Evolutionary conservation across 2,113 vertebrate species (phyloP).

Genomic region (Colius striatus): DNA sequence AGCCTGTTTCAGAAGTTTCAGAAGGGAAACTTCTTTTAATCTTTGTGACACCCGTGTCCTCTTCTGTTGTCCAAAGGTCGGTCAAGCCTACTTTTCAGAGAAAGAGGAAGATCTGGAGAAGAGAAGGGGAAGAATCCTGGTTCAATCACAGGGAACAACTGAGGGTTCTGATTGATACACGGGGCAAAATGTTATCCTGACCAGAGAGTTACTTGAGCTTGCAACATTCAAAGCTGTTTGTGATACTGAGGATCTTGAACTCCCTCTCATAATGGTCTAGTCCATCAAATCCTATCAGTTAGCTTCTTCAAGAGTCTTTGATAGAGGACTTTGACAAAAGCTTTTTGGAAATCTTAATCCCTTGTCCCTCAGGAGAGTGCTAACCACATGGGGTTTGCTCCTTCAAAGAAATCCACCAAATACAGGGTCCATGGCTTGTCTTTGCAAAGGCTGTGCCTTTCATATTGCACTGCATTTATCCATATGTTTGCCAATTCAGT

Average conservation of each 20-base stretch:
- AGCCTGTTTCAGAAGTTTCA: too few species aligned
- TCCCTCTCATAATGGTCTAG: background rate
- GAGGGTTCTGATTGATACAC: background rate
- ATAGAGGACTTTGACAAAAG: background rate
- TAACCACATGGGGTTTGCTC: background rate
- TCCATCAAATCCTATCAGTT: background rate
- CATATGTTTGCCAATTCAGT: background rate
- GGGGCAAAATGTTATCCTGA: background rate
- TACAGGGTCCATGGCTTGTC: background rate
- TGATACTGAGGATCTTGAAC: background rate
- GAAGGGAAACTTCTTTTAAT: background rate
- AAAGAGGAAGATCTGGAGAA: background rate
- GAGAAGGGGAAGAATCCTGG: background rate
- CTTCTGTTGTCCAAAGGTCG: background rate
- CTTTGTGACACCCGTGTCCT: background rate
- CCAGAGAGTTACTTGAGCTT: background rate
- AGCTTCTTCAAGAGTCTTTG: background rate
- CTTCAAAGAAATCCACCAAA: background rate
- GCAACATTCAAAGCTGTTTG: background rate
- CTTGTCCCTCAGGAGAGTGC: background rate
- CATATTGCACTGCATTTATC: background rate
- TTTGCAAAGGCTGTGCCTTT: background rate
- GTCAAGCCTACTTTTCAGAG: accelerated
- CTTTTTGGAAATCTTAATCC: background rate
- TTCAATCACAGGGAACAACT: background rate